Base-by-base conservation (phyloP, 2,797 vertebrate species). In the Picus viridis region DNA sequence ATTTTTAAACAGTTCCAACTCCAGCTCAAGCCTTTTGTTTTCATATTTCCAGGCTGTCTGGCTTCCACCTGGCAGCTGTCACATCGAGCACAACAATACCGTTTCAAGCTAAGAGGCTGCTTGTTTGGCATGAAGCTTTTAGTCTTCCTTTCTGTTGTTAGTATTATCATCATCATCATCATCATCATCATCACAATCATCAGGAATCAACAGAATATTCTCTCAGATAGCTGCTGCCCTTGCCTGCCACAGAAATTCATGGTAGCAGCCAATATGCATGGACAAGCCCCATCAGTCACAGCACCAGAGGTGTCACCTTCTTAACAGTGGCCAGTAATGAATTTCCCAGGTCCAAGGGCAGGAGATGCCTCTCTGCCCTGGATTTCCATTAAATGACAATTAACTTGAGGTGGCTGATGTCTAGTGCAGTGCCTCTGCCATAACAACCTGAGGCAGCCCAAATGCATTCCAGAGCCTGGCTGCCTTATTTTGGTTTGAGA, bases 1-100 rank as follows among this genome's bases (percentile, higher is more conserved):
- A 95, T 96, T 96, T 97, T 95, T 77, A 92, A 96, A 87, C 83
- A 86, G 67, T 89, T 95, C 88, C 88, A 96, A 88, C 90, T 95
- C 96, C 83, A 92, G 91, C 83, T 95, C 95, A 93, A 95, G 82
- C 81, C 79, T 91, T 95, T 94, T 95, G 95, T 96, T 90, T 96
- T 96, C 89, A 83, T 67, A 82, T 78, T 93, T 88, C 88, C 93
- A 86, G 91, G 69, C 84, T 83, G 88, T 91, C 93, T 83, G 70
- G 62, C 90, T 95, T 86, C 92, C 88, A 94, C 91, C 92, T 93
- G 94, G 91, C 91, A 96, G 93, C 92, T 95, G 94, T 96, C 95
- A 96, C 22, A 59, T 53, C 41, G 57, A 94, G 84, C 90, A 90
- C 79, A 95, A 90, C 73, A 86, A 76, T 76, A 91, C 62, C 91